Base-by-base conservation (phyloP, 2,888 invertebrate species). In the Ellobium chinense region DNA sequence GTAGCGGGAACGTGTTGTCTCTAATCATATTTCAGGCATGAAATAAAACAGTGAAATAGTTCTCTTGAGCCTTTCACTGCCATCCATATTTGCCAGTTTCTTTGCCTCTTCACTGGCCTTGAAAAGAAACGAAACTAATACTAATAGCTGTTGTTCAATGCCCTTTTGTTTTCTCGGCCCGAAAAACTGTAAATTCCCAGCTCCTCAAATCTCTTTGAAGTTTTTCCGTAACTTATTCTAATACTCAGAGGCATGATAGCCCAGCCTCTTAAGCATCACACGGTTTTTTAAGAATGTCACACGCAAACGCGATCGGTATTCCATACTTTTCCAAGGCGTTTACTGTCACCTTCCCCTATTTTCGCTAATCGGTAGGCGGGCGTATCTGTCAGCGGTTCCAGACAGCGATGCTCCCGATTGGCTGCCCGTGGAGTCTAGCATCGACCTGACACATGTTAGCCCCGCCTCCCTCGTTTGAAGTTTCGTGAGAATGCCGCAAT, bases 401-500 rank as follows among this genome's bases (percentile, higher is more conserved):
- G 24, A 31, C 9, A 60, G 78, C 69, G 62, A 78, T 36, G 46
- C 36, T 46, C 31, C 21, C 31, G 39, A 78, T 78, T 78, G 70
- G 78, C 31, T 37, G 7, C 12, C n/a, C n/a, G 21, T 9, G 18
- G 1, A 3, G 7, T 29, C 21, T 0, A 31, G n/a, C 70, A 78
- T 78, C 54, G 78, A 78, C 24, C 78, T 70, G 46, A 62, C 69
- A 70, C 24, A 3, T 46, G 24, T 39, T 37, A 21, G 69, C 78
- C 36, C 69, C 78, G 69, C 78, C 78, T 46, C 31, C 36, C 66
- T 46, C 18, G 62, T 78, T 70, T 62, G 34, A 78, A 70, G 39
- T n/a, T 31, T 78, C 78, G 78, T 78, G 78, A 78, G 69, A 69
- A 78, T 70, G 2, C 29, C 46, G 46, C 29, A 37, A 39, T 69